These are phyloP conservation scores for Pangasius macronema DNA, from an alignment of 2,797 vertebrate genomes.

Conservation along the genomic window DNA sequence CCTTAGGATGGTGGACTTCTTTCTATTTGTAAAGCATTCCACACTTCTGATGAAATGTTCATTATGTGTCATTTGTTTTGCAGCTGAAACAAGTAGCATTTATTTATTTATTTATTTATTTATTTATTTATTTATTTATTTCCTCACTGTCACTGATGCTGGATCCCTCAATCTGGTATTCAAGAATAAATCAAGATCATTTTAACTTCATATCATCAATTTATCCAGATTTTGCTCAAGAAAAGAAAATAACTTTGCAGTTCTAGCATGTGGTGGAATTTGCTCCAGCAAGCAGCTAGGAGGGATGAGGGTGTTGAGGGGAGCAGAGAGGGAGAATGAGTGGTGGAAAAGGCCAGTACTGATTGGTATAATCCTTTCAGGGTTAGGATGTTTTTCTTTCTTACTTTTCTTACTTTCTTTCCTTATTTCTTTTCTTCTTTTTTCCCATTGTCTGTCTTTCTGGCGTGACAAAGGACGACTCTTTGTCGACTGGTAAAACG, in stretches of 20 bases:
- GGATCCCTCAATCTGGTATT: background rate
- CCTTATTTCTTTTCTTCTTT: background rate
- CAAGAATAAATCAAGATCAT: background rate
- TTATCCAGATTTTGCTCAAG: background rate
- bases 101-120: background rate
- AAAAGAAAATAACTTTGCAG: background rate
- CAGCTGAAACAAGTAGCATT: background rate
- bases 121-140: background rate
- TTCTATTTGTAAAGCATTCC: background rate
- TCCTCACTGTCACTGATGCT: background rate
- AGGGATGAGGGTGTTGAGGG: background rate
- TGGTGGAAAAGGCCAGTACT: background rate
- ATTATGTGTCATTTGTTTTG: background rate
- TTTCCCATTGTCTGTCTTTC: background rate
- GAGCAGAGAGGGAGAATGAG: background rate
- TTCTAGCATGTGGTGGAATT: background rate
- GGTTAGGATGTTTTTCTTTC: background rate
- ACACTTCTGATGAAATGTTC: background rate
- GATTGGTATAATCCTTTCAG: background rate
- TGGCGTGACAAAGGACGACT: background rate
- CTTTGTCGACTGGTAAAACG: conserved; percentile 20
- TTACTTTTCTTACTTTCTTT: background rate
- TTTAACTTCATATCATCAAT: background rate
- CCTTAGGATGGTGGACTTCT: no score
- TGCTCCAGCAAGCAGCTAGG: background rate